phyloP scores from a whole-genome alignment of 35 echinoderm and acorn worm species.

The Chiridota heheva region DNA sequence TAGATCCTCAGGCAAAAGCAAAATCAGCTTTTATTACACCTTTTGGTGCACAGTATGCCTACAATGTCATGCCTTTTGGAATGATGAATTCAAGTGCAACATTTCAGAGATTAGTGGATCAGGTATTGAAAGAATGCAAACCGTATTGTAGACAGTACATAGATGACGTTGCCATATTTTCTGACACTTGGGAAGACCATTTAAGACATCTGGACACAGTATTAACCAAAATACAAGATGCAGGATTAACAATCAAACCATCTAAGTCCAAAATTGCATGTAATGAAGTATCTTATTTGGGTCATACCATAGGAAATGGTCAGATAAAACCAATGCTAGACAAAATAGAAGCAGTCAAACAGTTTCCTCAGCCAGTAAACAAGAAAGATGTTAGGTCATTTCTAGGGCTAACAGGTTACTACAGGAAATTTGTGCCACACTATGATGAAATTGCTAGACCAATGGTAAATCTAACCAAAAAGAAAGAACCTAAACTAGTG shows the following conservation, averaged over 20 bases:
- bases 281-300: neutral
- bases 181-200: slow-evolving; percentile 17
- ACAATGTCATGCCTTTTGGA: slow-evolving; percentile 38
- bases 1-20: slow-evolving; percentile 5
- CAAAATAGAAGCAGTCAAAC: slow-evolving; percentile 26
- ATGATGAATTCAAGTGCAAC: slow-evolving; percentile 28
- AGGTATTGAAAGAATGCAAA: slow-evolving; percentile 2
- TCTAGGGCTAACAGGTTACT: slow-evolving; percentile 9
- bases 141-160: slow-evolving; percentile 3
- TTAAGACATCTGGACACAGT: neutral
- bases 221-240: neutral
- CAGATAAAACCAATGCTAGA: neutral
- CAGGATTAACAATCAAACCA: neutral
- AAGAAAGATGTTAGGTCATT: slow-evolving; percentile 44
- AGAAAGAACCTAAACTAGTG: neutral
- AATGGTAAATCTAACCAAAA: slow-evolving; percentile 34
- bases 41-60: slow-evolving; percentile 30
- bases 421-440: slow-evolving; percentile 24
- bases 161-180: neutral
- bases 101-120: slow-evolving; percentile 32
- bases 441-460: slow-evolving; percentile 25
- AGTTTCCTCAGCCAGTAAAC: neutral
- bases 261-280: neutral
- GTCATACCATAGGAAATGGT: no score
- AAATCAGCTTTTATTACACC: slow-evolving; percentile 36